Conservation (phyloP, 2,797 vertebrate genomes). For the Pterois miles region DNA sequence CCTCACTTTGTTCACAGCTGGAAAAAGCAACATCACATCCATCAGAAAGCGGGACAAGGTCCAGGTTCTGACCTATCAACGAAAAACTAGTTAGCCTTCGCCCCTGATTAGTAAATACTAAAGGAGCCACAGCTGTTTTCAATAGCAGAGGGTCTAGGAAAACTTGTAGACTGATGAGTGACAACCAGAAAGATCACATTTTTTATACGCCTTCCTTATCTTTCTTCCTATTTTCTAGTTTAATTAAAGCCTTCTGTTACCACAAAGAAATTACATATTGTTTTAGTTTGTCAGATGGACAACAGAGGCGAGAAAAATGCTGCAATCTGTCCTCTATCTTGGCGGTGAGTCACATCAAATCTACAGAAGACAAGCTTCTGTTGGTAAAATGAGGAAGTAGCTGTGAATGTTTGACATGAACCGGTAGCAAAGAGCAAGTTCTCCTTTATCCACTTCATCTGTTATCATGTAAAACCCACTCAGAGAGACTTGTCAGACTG, state of each 20-base stretch:
- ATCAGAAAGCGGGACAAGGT: neutral
- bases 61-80: neutral
- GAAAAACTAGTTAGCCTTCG: conserved; percentile 17
- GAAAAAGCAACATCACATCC: conserved; percentile 47
- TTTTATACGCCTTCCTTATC: neutral
- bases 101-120: conserved; percentile 10
- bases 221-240: conserved; percentile 1
- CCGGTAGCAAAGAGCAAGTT: conserved; percentile 28
- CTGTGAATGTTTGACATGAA: conserved; percentile 30
- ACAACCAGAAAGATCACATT: neutral
- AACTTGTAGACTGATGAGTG: neutral
- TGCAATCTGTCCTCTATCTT: conserved; percentile 7
- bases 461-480: conserved; percentile 7
- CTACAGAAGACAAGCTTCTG: neutral
- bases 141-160: neutral
- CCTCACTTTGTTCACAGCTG: conserved; percentile 89
- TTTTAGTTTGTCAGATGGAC: conserved; percentile 14
- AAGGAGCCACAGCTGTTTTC: conserved; percentile 15
- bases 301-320: conserved; percentile 3
- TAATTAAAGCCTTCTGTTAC: neutral
- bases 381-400: conserved; percentile 3
- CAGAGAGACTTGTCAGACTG: conserved; percentile 16
- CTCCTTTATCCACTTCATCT: conserved; percentile 27
- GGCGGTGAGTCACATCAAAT: conserved; percentile 6
- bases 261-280: neutral